Percentiles rank a stretch among this genome's conserved stretches.
phyloP scores from a whole-genome alignment of 2,113 vertebrate species.

The Myotis brandtii region DNA sequence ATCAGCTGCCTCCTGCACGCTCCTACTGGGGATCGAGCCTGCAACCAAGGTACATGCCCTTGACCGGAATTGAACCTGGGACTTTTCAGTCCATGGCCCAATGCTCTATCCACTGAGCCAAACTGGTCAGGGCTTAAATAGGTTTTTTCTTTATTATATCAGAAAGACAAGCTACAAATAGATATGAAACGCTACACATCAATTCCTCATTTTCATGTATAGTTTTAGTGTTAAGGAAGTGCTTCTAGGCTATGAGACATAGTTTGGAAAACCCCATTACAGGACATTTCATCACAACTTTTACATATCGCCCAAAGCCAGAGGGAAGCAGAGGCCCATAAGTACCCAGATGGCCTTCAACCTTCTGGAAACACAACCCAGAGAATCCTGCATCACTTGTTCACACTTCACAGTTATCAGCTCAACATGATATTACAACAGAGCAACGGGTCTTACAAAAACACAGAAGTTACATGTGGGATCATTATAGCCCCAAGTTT shows the following conservation, averaged over 20 bases:
- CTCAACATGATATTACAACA: neutral
- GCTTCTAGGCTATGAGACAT: neutral
- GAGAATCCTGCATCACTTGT: neutral
- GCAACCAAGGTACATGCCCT: too few species aligned
- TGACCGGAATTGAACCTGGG: too few species aligned
- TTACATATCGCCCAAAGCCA: neutral
- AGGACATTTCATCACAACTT: neutral
- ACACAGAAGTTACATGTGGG: neutral
- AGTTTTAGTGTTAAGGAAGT: neutral
- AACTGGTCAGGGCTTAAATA: neutral
- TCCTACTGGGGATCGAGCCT: too few species aligned
- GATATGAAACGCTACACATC: neutral
- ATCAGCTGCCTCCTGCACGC: too few species aligned
- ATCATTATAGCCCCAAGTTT: neutral
- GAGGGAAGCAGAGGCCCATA: neutral
- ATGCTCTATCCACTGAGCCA: too few species aligned
- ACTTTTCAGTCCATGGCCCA: too few species aligned
- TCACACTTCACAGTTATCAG: too few species aligned
- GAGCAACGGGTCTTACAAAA: neutral
- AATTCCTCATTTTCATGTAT: neutral
- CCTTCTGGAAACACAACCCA: slow-evolving; percentile 27
- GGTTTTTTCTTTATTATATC: neutral
- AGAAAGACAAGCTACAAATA: neutral
- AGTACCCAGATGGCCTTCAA: neutral
- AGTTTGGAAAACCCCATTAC: neutral